Percentiles rank a stretch among this genome's conserved stretches.
These are phyloP conservation scores for Neoseiulus cucumeris DNA, from an alignment of 1,140 invertebrate genomes.

Conservation along the genomic window DNA sequence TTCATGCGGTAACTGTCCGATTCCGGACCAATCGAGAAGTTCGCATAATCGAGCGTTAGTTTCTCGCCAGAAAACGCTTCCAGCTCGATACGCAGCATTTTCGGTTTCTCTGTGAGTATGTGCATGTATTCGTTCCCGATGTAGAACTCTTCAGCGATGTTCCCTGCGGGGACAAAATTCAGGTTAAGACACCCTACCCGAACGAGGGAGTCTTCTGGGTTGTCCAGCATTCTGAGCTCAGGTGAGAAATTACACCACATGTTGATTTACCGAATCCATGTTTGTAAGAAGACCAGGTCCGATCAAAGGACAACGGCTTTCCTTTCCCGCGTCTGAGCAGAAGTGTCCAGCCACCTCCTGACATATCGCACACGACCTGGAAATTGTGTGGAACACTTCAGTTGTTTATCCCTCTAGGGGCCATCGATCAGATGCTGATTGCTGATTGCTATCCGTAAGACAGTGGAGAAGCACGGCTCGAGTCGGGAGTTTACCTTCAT, in stretches of 20 bases:
- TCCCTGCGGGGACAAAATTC: background rate
- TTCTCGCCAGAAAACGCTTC: background rate
- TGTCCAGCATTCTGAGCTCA: background rate
- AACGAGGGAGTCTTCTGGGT: background rate
- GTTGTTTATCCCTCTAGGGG: too few relatives aligned
- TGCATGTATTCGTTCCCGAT: slow-evolving; percentile 4
- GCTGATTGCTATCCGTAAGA: too few relatives aligned
- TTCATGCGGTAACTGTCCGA: background rate
- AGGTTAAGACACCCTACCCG: too few relatives aligned
- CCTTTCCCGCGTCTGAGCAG: background rate
- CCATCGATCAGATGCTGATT: too few relatives aligned
- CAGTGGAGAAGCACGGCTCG: too few relatives aligned
- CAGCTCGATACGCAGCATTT: background rate
- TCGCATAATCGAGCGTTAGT: background rate
- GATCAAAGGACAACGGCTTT: background rate
- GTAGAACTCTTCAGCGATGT: background rate
- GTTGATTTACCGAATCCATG: background rate
- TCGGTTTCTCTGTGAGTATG: background rate
- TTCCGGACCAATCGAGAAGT: background rate
- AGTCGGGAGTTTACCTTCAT: too few relatives aligned
- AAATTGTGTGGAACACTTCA: background rate
- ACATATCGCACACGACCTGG: background rate
- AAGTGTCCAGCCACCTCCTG: background rate
- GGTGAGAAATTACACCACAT: background rate
- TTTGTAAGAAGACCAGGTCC: background rate